Percentiles rank a stretch among this genome's conserved stretches.
These are phyloP conservation scores for Platalea minor DNA, from an alignment of 2,797 vertebrate genomes.

Conservation along the genomic window DNA sequence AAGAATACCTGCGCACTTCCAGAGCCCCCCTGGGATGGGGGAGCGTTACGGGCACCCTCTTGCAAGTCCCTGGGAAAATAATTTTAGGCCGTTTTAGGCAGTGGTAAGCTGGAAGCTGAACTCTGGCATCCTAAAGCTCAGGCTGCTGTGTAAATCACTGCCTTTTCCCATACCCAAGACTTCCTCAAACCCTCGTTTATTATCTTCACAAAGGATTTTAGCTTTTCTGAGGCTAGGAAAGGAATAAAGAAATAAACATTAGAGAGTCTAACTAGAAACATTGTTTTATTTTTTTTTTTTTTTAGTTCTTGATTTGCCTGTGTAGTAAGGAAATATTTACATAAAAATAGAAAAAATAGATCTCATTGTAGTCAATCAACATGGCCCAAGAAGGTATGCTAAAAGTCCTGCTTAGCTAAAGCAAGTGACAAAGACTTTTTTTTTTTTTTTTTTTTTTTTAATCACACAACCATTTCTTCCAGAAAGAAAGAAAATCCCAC, in stretches of 20 bases:
- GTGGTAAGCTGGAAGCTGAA: neutral
- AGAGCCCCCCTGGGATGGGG: neutral
- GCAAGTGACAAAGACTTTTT: neutral
- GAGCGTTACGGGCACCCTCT: neutral
- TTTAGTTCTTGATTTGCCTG: neutral
- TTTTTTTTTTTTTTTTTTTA: neutral
- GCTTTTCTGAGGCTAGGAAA: neutral
- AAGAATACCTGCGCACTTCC: neutral
- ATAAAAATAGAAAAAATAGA: neutral
- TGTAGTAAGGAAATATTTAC: neutral
- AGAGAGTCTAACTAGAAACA: neutral
- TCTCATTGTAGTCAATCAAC: neutral
- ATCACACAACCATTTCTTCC: neutral
- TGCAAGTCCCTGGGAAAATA: neutral
- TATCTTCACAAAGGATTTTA: neutral
- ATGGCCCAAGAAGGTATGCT: neutral
- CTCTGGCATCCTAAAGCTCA: neutral
- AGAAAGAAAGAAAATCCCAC: neutral
- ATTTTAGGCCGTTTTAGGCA: neutral
- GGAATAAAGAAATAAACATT: neutral
- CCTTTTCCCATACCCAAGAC: neutral
- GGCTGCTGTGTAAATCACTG: neutral
- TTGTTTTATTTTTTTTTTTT: neutral
- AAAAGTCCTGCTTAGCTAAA: neutral
- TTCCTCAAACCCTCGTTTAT: neutral